Evolutionary conservation across 2,113 vertebrate species (phyloP), one percentile per base, ranked within the genome.

Genomic region (Notarius lentiginosus): DNA sequence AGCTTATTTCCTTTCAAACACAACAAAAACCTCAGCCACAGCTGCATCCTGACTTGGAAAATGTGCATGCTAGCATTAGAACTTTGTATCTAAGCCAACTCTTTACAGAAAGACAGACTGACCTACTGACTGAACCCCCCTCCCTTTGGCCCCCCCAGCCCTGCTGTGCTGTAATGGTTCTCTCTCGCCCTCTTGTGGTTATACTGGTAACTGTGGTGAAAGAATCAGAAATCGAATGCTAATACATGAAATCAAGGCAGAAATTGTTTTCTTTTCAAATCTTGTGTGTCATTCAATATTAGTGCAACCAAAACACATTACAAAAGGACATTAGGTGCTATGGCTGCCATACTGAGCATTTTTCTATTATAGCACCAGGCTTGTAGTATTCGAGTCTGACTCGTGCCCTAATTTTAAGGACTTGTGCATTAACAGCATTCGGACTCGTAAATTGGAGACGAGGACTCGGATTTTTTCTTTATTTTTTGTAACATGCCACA

Each of bases 11-110:
- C 84, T 63, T 79, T 87, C 49, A 20, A 70, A 30, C 9, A 47
- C 49, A 49, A 66, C 66, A 82, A 83, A 73, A 65, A 17, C 75
- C 12, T 51, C 61, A 24, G 51, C 61, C 49, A 47, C 84, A 88
- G 84, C 47, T 85, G 84, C 68, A 88, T 82, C 73, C 81, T 79
- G 72, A 83, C n/a, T 63, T 66, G 79, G 70, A 85, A 87, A 87
- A 63, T 85, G 49, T 49, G 70, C 18, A 55, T 55, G 55, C 72
- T 30, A 20, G n/a, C 49, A 27, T 76, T 15, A n/a, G 73, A 20
- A 41, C 47, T n/a, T 49, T 56, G 63, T 34, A 17, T 7, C 9
- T 58, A 9, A 72, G 12, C 49, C 75, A 75, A 51, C 2, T 2
- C 14, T 41, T 20, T 61, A 41, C 1, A 9, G 61, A 81, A 41